These are phyloP conservation scores for Auanema freiburgensis DNA, from an alignment of 2,888 invertebrate species.

Conservation along the genomic window DNA sequence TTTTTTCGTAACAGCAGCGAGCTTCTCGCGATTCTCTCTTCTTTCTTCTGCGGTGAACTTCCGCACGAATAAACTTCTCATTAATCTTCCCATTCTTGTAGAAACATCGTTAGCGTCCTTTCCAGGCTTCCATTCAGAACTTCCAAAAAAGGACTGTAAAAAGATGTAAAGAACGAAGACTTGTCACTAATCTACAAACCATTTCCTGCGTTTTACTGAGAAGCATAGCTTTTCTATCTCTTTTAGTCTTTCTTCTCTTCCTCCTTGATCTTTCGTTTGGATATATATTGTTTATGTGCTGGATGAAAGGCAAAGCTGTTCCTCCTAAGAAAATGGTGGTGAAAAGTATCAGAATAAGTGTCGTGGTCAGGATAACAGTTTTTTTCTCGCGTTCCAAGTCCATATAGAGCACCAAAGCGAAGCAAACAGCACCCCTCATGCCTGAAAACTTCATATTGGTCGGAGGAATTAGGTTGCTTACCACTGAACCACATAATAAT, in stretches of 20 bases:
- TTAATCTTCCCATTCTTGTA: conserved; percentile 30
- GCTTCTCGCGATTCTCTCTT: conserved; percentile 38
- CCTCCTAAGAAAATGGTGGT: conserved; percentile 94
- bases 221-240: conserved; percentile 23
- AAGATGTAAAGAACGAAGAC: background rate
- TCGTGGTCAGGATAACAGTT: conserved; percentile 94
- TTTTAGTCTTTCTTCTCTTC: conserved; percentile 18
- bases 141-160: conserved; percentile 45
- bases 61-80: conserved; percentile 52
- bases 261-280: conserved; percentile 24
- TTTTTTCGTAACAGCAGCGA: conserved; percentile 35
- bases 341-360: conserved; percentile 93
- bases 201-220: conserved; percentile 97
- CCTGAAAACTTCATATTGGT: conserved; percentile 66
- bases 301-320: conserved; percentile 93
- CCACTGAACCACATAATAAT: conserved; percentile 99
- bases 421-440: conserved; percentile 92
- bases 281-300: conserved; percentile 66
- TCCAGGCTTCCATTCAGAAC: conserved; percentile 38
- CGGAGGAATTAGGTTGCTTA: conserved; percentile 64
- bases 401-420: conserved; percentile 91
- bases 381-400: conserved; percentile 86
- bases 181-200: conserved; percentile 68
- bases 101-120: conserved; percentile 30
- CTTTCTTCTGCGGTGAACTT: conserved; percentile 51